Base-by-base conservation (phyloP, 2,888 invertebrate species). In the Saturnia japonica region DNA sequence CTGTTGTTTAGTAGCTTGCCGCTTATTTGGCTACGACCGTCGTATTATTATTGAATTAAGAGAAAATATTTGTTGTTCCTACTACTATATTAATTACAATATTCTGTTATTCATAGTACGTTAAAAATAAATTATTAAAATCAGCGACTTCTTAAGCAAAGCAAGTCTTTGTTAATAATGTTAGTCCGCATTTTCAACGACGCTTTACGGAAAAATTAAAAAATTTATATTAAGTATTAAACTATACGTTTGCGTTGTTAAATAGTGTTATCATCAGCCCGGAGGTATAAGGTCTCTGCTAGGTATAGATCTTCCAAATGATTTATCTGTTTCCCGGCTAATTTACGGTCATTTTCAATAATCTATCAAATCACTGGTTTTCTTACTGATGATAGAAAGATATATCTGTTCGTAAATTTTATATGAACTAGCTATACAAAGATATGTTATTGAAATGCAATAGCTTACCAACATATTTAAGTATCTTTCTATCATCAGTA, bases 21-120 rank as follows among this genome's bases (percentile, higher is more conserved):
- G 88, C 93, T 91, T 94, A 92, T 90, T 88, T 60, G 86, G 83
- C 83, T 85, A 81, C 85, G 84, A 85, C 86, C 87, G 85, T 90
- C 87, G 82, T 87, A 86, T 91, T 91, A 91, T 93, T 93, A 93
- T 93, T 91, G 85, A 91, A 91, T 93, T 94, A 93, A 81, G 83
- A 87, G 80, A 28, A 25, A 14, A 60, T 28, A 60, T 60, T 60
- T 60, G 57, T 14, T 60, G 22, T 22, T 19, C 12, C 43, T 47
- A 22, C 22, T 6, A 14, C 12, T 28, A 14, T 60, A 14, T 60
- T 25, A 0, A 28, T 25, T 25, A 28, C 14, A 60, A 28, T 22
- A 54, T 60, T 28, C 25, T 60, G 12, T 60, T 60, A 60, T 14
- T 1, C 1, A 54, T 54, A 22, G 22, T 22, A 22, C n/a, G 11